Conservation (phyloP, 37 sponge, comb jelly and placozoan species). For the Hexactinellida sp. region DNA sequence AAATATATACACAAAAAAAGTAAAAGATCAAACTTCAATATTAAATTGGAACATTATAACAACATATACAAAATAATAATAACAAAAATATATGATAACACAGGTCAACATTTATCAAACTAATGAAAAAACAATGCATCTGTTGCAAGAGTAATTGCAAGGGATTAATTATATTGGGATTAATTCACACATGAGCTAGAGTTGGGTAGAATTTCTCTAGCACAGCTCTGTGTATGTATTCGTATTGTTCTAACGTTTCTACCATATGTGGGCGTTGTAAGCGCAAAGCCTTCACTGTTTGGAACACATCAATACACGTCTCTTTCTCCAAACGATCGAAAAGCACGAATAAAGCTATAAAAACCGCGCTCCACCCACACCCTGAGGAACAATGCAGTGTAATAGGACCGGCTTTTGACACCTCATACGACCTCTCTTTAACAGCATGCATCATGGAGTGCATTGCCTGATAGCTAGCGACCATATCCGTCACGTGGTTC, state of each 20-base stretch:
- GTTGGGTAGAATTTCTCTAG: conserved; percentile 11
- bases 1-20: background rate
- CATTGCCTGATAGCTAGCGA: background rate
- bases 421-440: background rate
- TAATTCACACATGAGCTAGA: background rate
- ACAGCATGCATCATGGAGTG: background rate
- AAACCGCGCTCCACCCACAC: conserved; percentile 28
- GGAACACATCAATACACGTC: conserved; percentile 27
- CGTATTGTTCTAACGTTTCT: conserved; percentile 27
- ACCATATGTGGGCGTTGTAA: conserved; percentile 30
- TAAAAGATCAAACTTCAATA: background rate
- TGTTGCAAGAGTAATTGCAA: background rate
- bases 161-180: background rate
- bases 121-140: background rate
- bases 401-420: background rate
- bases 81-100: too few relatives aligned
- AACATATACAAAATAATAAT: background rate
- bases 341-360: conserved; percentile 22
- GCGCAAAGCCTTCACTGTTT: conserved; percentile 25
- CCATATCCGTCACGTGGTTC: conserved; percentile 11
- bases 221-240: conserved; percentile 25
- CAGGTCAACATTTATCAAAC: too few relatives aligned
- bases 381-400: conserved; percentile 28
- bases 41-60: background rate
- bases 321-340: conserved; percentile 24